phyloP scores from a whole-genome alignment of 2,797 vertebrate species.

The Rhincodon typus region DNA sequence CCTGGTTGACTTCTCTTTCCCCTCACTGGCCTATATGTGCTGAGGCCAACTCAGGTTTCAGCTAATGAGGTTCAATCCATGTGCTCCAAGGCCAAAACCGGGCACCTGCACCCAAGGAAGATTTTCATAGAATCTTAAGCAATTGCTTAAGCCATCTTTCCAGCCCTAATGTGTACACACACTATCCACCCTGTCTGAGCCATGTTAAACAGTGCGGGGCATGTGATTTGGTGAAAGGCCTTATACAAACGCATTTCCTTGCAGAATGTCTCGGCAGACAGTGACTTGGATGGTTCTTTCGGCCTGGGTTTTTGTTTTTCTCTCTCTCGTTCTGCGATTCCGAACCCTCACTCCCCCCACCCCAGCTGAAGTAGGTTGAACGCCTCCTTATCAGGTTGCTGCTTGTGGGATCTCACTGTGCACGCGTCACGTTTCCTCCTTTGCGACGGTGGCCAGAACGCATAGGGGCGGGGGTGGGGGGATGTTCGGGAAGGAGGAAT shows the following conservation, averaged over 20 bases:
- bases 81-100: neutral
- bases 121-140: neutral
- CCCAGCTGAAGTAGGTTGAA: neutral
- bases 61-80: neutral
- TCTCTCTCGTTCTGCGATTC: too few species aligned
- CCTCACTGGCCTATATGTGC: neutral
- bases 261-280: neutral
- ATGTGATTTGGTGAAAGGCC: neutral
- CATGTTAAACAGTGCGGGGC: neutral
- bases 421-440: too few species aligned
- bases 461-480: too few species aligned
- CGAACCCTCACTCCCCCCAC: too few species aligned
- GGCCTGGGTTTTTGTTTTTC: too few species aligned
- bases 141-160: neutral
- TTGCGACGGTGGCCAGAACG: too few species aligned
- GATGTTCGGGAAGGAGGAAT: too few species aligned
- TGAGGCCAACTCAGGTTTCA: neutral
- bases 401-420: neutral
- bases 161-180: neutral
- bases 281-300: neutral
- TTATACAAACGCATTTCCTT: neutral
- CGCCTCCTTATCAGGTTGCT: neutral
- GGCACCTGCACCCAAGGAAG: too few species aligned
- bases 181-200: neutral
- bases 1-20: neutral